Evolutionary conservation across 2,888 invertebrate species (phyloP), one percentile per base, ranked within the genome.

Genomic region (Drosophila pullipes): DNA sequence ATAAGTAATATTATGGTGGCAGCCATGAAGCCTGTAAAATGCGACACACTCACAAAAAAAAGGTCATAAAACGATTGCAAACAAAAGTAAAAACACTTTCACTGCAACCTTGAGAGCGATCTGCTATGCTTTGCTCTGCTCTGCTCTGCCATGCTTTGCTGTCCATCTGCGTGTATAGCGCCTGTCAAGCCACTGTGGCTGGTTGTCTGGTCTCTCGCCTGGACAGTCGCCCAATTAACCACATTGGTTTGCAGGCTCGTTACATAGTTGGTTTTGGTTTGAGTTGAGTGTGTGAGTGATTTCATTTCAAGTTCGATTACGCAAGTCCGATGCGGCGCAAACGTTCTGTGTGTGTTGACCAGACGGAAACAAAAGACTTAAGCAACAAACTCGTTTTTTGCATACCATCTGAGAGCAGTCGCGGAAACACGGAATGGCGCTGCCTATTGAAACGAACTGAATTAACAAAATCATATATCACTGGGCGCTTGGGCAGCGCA

Each of bases 81-180:
- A 83, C 77, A 88, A 83, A 90, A 84, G 82, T 82, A 84, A 90
- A 87, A 89, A 90, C 91, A 90, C 87, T 87, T 87, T 87, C 87
- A 90, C 87, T 90, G 91, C 91, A 90, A 87, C 87, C 87, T 87
- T 87, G 87, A 90, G 81, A 74, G 41, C 31, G 64, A 44, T 44
- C 39, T 13, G 67, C 44, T 47, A 11, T 53, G 44, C 65, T 44
- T 39, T 18, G 66, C 41, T 44, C 25, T 44, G 41, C 65, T 39
- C 50, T 13, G 66, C 30, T 30, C 7, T 30, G 30, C 30, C 44
- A 18, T 25, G 41, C 65, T 31, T 11, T 35, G 35, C 37, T 57
- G 61, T 69, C 54, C 58, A 49, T 68, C 22, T 76, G 66, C 35
- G 50, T 60, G 67, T 35, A 10, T 41, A 50, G 39, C 57, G 65